Evolutionary conservation across 2,888 invertebrate species (phyloP), one percentile per base, ranked within the genome.

Genomic region (Eupithecia tripunctaria): DNA sequence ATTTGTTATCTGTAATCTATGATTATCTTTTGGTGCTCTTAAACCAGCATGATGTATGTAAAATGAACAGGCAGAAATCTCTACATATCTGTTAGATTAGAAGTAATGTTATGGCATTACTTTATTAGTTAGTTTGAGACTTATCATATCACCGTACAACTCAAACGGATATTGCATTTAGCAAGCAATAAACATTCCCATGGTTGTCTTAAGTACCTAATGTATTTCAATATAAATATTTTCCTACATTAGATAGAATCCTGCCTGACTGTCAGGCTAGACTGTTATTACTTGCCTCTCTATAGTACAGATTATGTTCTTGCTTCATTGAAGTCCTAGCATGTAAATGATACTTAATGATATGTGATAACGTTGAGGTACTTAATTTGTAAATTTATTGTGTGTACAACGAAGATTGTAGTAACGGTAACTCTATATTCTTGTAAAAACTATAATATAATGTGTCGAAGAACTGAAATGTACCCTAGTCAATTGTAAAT

Each of bases 401-500:
- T 85, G 65, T 56, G 64, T 71, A 71, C 71, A 72, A 71, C 68
- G 70, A 75, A 74, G 56, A 63, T 81, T 81, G 83, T 87, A 81
- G 82, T 86, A 84, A 86, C 78, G 85, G 85, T 84, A 80, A 82
- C 80, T 80, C 80, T 85, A 84, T 85, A 84, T 63, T 81, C 81
- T 84, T 89, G 88, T 89, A 91, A 84, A 88, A 89, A 88, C 80
- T 81, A 83, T 76, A 78, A 85, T 80, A 82, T 84, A 67, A 70
- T 72, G 51, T 87, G 91, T 91, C 84, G 91, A 91, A 92, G 94
- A 94, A 94, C 94, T 94, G 94, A 94, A 93, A 88, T 92, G 91
- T 93, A 93, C 92, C 91, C 94, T 94, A 94, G 94, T 94, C 94
- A 94, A 94, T 94, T 94, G 93, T 94, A 94, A 89, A 94, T 94